Evolutionary conservation across 2,888 invertebrate species (phyloP).

Genomic region (Stenichneumon culpator): DNA sequence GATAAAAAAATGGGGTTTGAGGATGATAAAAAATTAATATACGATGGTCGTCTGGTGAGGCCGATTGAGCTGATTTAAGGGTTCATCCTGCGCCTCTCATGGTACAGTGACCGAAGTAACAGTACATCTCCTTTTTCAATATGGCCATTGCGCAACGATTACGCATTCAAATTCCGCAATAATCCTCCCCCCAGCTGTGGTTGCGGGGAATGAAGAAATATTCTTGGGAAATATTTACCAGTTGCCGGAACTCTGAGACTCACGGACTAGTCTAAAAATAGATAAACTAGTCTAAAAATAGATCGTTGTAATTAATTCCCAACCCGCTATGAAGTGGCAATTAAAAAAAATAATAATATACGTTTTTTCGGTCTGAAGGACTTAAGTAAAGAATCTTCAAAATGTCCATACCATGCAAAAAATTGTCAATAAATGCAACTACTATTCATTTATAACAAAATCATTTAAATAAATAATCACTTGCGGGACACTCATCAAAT

Average conservation of each 20-base stretch:
- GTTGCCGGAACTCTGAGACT: background rate
- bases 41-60: background rate
- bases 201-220: background rate
- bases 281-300: background rate
- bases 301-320: too few species aligned
- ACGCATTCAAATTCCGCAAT: slow-evolving; percentile 72
- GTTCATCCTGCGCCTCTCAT: background rate
- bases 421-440: too few species aligned
- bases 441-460: too few species aligned
- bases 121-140: slow-evolving; percentile 68
- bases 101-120: slow-evolving; percentile 1
- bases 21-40: background rate
- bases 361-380: too few species aligned
- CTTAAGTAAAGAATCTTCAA: too few species aligned
- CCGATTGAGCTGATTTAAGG: background rate
- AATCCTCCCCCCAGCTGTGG: slow-evolving; percentile 63
- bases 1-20: background rate
- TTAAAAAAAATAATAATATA: too few species aligned
- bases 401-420: too few species aligned
- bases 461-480: too few species aligned
- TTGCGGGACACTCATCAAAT: too few species aligned
- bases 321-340: too few species aligned
- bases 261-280: background rate
- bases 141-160: slow-evolving; percentile 69
- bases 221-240: background rate